These are phyloP conservation scores for Nycteola revayana DNA, from an alignment of 2,888 invertebrate species.

Conservation along the genomic window DNA sequence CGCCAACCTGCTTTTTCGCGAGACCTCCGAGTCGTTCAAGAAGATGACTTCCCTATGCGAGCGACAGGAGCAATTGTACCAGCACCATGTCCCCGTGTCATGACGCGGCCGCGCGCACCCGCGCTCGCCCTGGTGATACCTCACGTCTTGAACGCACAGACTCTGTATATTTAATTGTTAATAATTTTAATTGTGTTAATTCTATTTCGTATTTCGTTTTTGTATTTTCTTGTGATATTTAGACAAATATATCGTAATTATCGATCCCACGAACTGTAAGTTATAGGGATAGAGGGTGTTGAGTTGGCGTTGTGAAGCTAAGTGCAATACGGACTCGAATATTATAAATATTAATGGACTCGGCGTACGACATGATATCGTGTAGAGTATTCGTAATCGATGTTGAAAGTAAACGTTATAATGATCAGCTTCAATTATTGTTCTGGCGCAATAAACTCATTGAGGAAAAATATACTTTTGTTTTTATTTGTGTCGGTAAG, in stretches of 20 bases:
- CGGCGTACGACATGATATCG: conserved; percentile 68
- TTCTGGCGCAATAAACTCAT: conserved; percentile 81
- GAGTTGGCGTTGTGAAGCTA: conserved; percentile 65
- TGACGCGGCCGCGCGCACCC: conserved; percentile 65
- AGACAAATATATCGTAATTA: conserved; percentile 78
- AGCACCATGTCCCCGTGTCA: conserved; percentile 80
- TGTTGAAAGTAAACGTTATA: conserved; percentile 82
- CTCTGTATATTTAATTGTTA: conserved; percentile 78
- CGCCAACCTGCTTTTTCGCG: conserved; percentile 78
- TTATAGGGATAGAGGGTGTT: conserved; percentile 72
- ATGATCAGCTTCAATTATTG: conserved; percentile 81
- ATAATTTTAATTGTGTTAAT: conserved; percentile 79
- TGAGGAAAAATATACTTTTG: conserved; percentile 68
- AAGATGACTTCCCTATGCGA: conserved; percentile 79
- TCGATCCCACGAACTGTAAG: conserved; percentile 79
- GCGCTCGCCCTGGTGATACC: conserved; percentile 70
- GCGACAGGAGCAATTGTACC: conserved; percentile 78
- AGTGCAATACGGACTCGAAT: conserved; percentile 77
- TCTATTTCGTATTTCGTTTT: conserved; percentile 80
- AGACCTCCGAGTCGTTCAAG: conserved; percentile 76
- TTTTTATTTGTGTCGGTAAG: conserved; percentile 66
- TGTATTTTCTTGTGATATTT: conserved; percentile 82
- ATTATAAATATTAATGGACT: conserved; percentile 73
- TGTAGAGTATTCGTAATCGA: conserved; percentile 79
- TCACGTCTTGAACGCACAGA: conserved; percentile 55